These are phyloP conservation scores for Poecilus cupreus DNA, from an alignment of 2,888 invertebrate species.

Conservation along the genomic window DNA sequence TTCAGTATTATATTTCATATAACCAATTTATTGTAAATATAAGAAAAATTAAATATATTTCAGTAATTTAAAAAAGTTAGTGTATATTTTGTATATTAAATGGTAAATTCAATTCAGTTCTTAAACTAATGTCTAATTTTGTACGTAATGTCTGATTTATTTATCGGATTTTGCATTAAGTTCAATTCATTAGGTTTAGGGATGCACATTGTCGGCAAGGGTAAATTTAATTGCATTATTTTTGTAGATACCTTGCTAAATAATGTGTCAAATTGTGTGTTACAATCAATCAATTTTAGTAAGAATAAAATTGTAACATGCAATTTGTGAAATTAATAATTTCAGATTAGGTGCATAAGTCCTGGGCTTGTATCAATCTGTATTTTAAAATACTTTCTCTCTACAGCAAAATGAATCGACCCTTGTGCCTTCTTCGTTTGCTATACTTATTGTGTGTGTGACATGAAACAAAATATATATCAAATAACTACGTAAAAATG, in stretches of 20 bases:
- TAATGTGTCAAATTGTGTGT: conserved; percentile 17
- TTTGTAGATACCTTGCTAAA: background rate
- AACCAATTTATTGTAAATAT: conserved; percentile 42
- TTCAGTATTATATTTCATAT: conserved; percentile 32
- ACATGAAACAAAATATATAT: conserved; percentile 63
- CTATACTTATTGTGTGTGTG: conserved; percentile 71
- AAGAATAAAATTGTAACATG: conserved; percentile 5
- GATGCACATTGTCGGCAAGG: background rate
- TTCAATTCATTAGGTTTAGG: too few species aligned
- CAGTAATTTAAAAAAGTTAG: background rate
- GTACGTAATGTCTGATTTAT: background rate
- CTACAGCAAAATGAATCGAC: conserved; percentile 71
- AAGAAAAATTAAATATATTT: conserved; percentile 23
- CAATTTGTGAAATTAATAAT: conserved; percentile 23
- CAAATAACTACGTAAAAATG: conserved; percentile 49
- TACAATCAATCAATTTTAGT: background rate
- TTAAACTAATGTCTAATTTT: background rate
- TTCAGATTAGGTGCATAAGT: conserved; percentile 43
- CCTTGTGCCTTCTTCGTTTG: conserved; percentile 70
- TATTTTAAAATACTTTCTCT: conserved; percentile 68
- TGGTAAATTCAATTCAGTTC: background rate
- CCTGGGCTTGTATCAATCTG: conserved; percentile 35
- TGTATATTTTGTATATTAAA: conserved; percentile 29
- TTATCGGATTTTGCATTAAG: background rate
- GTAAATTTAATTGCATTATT: background rate